phyloP scores from a whole-genome alignment of 2,888 invertebrate genomes.

The Lasioglossum marginatum region DNA sequence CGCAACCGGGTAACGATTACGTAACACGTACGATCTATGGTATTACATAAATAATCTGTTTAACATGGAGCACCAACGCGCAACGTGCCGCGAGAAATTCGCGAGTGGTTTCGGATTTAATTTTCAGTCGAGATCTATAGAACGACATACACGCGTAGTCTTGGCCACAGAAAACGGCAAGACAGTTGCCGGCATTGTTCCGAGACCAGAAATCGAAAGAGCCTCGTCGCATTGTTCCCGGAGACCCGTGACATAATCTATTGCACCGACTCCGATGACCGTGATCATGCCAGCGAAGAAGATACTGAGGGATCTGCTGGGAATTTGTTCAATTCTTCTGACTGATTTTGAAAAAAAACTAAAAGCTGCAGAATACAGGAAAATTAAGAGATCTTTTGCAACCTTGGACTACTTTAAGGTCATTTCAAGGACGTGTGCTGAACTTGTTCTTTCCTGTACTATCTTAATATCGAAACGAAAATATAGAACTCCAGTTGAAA shows the following conservation, averaged over 20 bases:
- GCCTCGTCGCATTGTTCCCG: conserved; percentile 40
- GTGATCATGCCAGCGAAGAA: background rate
- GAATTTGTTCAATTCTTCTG: background rate
- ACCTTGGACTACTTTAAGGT: too few relatives aligned
- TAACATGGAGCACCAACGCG: conserved; percentile 17
- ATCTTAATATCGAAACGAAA: too few relatives aligned
- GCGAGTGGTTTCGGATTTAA: background rate
- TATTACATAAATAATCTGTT: conserved; percentile 54
- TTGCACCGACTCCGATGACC: conserved; percentile 16
- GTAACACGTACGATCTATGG: conserved; percentile 42
- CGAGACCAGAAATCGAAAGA: conserved; percentile 17
- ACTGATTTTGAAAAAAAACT: too few relatives aligned
- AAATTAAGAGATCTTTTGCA: too few relatives aligned
- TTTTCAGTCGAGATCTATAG: background rate
- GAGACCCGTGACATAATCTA: conserved; percentile 73
- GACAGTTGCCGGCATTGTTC: background rate
- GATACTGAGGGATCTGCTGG: background rate
- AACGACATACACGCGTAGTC: background rate
- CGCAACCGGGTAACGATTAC: conserved; percentile 32
- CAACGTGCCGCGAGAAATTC: background rate
- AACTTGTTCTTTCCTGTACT: too few relatives aligned
- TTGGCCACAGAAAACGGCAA: conserved; percentile 22
- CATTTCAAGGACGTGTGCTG: too few relatives aligned
- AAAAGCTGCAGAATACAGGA: too few relatives aligned
- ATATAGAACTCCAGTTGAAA: too few relatives aligned